Conservation (phyloP, 2,113 vertebrate species). For the Tachuris rubrigastra region DNA sequence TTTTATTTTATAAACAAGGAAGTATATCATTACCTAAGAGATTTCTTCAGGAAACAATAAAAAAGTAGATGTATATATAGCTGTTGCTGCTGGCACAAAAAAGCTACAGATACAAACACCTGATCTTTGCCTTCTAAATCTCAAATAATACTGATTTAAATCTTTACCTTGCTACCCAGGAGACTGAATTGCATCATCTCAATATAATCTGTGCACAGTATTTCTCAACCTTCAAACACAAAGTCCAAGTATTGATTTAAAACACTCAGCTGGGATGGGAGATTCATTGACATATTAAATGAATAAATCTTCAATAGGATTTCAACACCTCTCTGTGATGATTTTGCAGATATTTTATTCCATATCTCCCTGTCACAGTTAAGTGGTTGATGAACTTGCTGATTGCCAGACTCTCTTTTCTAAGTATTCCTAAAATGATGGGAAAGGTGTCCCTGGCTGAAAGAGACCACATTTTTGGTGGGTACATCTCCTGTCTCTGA, state of each 20-base stretch:
- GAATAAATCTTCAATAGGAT: background rate
- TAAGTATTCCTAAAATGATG: background rate
- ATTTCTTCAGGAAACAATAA: slow-evolving; percentile 2
- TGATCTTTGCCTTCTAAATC: background rate
- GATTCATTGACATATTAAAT: background rate
- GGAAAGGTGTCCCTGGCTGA: background rate
- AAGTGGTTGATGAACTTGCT: background rate
- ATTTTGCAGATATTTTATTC: background rate
- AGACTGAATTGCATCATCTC: background rate
- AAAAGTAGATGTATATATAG: background rate
- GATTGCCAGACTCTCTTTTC: background rate
- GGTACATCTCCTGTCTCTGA: background rate
- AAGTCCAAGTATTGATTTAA: background rate
- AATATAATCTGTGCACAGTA: background rate
- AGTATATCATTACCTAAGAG: background rate
- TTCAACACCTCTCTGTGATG: background rate
- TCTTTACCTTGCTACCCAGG: background rate
- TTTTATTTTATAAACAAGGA: slow-evolving; percentile 28
- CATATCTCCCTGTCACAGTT: background rate
- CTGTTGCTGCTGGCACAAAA: background rate
- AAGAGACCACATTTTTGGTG: background rate
- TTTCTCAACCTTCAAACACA: background rate
- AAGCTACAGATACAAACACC: background rate
- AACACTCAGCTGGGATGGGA: background rate
- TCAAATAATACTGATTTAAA: background rate